Base-by-base conservation (phyloP, 2,113 vertebrate species). In the Echinops telfairi region DNA sequence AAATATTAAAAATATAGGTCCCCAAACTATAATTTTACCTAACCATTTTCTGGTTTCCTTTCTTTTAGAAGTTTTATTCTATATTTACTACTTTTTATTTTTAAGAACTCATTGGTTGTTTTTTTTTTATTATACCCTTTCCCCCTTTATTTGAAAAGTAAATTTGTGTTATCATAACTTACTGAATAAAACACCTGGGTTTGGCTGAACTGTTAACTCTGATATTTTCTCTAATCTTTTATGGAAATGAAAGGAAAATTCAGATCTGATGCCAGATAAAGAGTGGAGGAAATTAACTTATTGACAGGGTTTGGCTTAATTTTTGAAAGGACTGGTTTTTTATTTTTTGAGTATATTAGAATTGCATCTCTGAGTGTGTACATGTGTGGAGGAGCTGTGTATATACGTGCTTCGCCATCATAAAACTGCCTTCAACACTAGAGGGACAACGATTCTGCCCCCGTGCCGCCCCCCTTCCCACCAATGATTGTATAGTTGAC, bases 1-100 rank as follows among this genome's bases (percentile, higher is more conserved):
- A 90, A 90, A 53, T 94, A 73, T 85, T 94, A 85, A 84, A 89
- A 92, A 88, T 47, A 91, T 90, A 86, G n/a, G 77, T 14, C 47
- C 27, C 40, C 22, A 93, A 92, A 90, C 6, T 88, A n/a, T 90
- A 89, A 47, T 95, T 77, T 92, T 92, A 92, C 23, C 64, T 95
- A 40, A 43, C 43, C 73, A 58, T 73, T 91, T 88, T 92, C 79
- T 36, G 12, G 29, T 20, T 58, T 53, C 38, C 88, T 93, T 89
- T 94, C 64, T 86, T 94, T 82, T 68, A 64, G 7, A 77, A 88
- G 76, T 89, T 85, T 85, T 94, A 40, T 75, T 62, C 85, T 76
- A 40, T 85, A 87, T 81, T 8, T 16, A 88, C 1, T 90, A 38
- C 4, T 75, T 78, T 82, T 88, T 33, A 86, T 62, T 73, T 40